Base-by-base conservation (phyloP, 1,140 invertebrate species). In the Brachystomella parvula region DNA sequence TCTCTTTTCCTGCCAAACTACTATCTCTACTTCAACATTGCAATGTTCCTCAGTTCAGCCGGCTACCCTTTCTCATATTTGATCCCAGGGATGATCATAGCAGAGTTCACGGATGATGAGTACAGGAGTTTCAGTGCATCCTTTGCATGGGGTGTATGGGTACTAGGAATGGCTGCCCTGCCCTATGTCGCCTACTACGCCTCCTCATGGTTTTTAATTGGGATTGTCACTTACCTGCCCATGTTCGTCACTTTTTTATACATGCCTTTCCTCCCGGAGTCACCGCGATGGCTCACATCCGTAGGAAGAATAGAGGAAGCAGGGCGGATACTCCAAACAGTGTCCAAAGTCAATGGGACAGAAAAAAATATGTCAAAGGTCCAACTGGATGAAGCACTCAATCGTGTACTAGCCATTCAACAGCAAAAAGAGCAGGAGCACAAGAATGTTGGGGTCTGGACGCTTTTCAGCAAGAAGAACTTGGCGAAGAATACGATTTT, bases 231-330 rank as follows among this genome's bases (percentile, higher is more conserved):
- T 24, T 66, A 65, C 2, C 53, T 65, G 31, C 64, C 31, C 73
- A 81, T 28, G 81, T 32, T 68, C 2, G 1, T 67, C 1, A 35
- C 68, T 3, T 68, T 68, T 81, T 0, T 81, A 82, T 74, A 78
- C 80, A 3, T 76, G 81, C 1, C 68, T 77, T 44, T 82, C 81
- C 80, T 69, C 1, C 60, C 63, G 2, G 68, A 70, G 24, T 70
- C 68, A 3, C 68, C 68, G 21, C 57, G 33, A 73, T 81, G 31
- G 82, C 74, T 82, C 3, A 53, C 82, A 0, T 76, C 75, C n/a
- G 78, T 78, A 61, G 79, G 80, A n/a, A 74, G 75, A 63, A 76
- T 79, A 58, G 75, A 79, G 39, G 81, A 83, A 74, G 82, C 84
- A 0, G 74, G 76, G 56, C 64, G 63, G 21, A 75, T 78, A 1